Evolutionary conservation across 2,888 invertebrate species (phyloP), one percentile per base, ranked within the genome.

Genomic region (Diaphora mendica): DNA sequence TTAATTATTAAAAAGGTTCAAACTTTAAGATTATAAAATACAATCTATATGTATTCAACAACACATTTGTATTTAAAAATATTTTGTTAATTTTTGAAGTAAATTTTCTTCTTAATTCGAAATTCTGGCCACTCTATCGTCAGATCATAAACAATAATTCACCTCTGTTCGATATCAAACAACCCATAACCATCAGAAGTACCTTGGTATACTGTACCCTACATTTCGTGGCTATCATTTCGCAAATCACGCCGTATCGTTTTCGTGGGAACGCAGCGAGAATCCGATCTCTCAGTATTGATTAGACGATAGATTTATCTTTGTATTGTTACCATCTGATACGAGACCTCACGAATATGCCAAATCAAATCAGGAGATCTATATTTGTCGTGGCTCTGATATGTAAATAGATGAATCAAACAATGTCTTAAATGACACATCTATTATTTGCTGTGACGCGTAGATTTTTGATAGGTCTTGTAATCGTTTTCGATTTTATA

Each of bases 181-280:
- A 69, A 44, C 66, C 55, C 64, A 30, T 30, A 62, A 7, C 62
- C 33, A 26, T 42, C 68, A 64, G 26, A 65, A 75, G 64, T 55
- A 33, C 59, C 64, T 59, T 15, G 55, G 33, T 76, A n/a, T 76
- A 33, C 35, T 35, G 33, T 77, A 82, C 68, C 79, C 84, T 75
- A 84, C 70, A 84, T 84, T 82, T 74, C 75, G 66, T 78, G 75
- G 78, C 84, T 86, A 88, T 88, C 88, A 88, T 91, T 89, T 87
- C 83, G 84, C 89, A 85, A 87, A 87, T 87, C 89, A 88, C 82
- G 67, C 64, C 55, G 75, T 75, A 79, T 83, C 87, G 86, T 85
- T 88, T 91, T 91, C 93, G 93, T 93, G 93, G 91, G 93, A 93
- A 93, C 90, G 82, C 79, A 78, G 80, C 77, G 79, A 82, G 78